Evolutionary conservation across 2,797 vertebrate species (phyloP).

Genomic region (Anableps anableps): DNA sequence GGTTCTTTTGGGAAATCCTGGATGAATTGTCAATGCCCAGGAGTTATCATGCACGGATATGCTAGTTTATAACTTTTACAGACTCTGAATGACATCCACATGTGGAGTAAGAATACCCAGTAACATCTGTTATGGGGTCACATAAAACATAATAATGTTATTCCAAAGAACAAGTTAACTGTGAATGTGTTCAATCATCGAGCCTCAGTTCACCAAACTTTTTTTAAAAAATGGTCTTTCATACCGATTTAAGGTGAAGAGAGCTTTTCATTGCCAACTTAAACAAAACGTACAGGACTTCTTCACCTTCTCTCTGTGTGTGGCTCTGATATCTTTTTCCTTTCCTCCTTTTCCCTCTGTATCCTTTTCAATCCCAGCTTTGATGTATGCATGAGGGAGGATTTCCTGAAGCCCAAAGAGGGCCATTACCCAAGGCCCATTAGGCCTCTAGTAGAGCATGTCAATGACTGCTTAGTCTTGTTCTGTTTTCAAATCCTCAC

Average conservation of each 20-base stretch:
- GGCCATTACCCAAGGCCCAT: constrained; percentile 84
- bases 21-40: too few relatives aligned
- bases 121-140: neutral
- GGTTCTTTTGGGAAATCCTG: too few relatives aligned
- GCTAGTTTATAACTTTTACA: neutral
- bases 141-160: neutral
- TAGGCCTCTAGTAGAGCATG: constrained; percentile 85
- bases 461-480: constrained; percentile 75
- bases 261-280: constrained; percentile 21
- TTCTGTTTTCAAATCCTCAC: constrained; percentile 72
- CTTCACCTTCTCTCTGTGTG: constrained; percentile 54
- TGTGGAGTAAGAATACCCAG: neutral
- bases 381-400: constrained; percentile 81
- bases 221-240: neutral
- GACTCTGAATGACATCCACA: neutral
- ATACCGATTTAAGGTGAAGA: constrained; percentile 1
- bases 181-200: neutral
- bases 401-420: constrained; percentile 83
- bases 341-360: constrained; percentile 51
- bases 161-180: neutral
- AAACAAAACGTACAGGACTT: constrained; percentile 38
- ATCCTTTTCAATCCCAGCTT: constrained; percentile 75
- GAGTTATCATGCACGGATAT: neutral
- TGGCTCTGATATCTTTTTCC: constrained; percentile 68
- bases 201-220: neutral